A percentile compares a stretch with the other conserved stretches of the same genome.
Evolutionary conservation across 2,113 vertebrate species (phyloP).

Genomic region (Catagonus wagneri): DNA sequence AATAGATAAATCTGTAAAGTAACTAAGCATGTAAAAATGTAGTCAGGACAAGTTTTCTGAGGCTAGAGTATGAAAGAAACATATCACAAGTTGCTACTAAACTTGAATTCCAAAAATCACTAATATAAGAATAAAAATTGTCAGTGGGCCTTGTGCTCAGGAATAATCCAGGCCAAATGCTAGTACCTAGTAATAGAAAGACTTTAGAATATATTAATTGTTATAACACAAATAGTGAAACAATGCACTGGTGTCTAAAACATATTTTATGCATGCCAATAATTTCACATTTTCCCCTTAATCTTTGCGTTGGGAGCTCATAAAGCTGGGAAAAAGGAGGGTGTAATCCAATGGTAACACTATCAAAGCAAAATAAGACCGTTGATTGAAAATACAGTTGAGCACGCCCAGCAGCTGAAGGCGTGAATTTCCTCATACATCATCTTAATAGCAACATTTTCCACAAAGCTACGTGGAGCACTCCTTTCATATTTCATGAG

Average conservation of each 20-base stretch:
- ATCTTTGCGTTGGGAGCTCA: conserved; percentile 61
- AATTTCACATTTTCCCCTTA: conserved; percentile 64
- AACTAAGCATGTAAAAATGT: not conserved
- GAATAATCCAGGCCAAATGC: not conserved
- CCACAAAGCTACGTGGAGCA: conserved; percentile 82
- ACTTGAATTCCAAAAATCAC: not conserved
- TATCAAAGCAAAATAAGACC: conserved; percentile 82
- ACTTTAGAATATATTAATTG: not conserved
- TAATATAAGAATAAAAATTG: conserved; percentile 16
- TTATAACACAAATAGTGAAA: conserved; percentile 68
- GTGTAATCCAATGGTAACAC: conserved; percentile 75
- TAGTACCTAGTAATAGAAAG: not conserved
- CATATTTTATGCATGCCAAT: conserved; percentile 58
- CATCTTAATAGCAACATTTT: conserved; percentile 89
- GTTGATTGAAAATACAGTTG: conserved; percentile 83
- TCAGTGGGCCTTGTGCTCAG: not conserved
- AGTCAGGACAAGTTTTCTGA: not conserved
- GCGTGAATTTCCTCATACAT: conserved; percentile 87
- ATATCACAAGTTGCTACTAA: not conserved
- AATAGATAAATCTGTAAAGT: not conserved
- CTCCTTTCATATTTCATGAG: conserved; percentile 91
- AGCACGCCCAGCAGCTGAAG: conserved; percentile 85
- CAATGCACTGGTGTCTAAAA: conserved; percentile 49
- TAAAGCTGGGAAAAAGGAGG: conserved; percentile 56
- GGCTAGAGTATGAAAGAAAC: not conserved